Evolutionary conservation across 2,797 vertebrate species (phyloP), one percentile per base, ranked within the genome.

Genomic region (Botia kubotai): DNA sequence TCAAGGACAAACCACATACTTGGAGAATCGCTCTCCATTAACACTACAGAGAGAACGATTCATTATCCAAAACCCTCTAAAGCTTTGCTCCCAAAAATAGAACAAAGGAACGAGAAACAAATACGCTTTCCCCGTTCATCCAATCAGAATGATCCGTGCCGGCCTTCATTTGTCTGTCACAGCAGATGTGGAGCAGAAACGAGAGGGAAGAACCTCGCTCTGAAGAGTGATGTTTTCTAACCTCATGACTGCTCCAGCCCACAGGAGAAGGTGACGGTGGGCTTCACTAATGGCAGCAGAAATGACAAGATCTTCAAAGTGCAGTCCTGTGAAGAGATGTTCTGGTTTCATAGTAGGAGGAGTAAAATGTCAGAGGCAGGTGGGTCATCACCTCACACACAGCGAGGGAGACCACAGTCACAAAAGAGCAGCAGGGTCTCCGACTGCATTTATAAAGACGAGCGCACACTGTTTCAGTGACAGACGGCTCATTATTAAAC

Each of bases 301-400:
- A 26, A 48, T 39, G n/a, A 13, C 6, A 33, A 13, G 69, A 73
- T 63, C 57, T 78, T 81, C 74, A 75, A 82, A 78, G 17, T 60
- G 43, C 26, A 52, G 2, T 58, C 69, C 69, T 52, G 67, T 77
- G 50, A 67, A 70, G 48, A 69, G 70, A 82, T 72, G 75, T 82
- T 83, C 75, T 79, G 43, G 73, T 80, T 81, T 83, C 39, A 86
- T 77, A 77, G 74, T 33, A 60, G n/a, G 11, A 58, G 14, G 68
- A 77, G 70, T 84, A 69, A 85, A 86, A 85, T 83, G 81, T 87
- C 85, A 84, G 83, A 57, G 58, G 33, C 75, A 77, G 80, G 68
- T 77, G 68, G 57, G 57, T 62, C 36, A 83, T 77, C 74, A 79
- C 74, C 77, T 43, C 80, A 80, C 23, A 78, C 23, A 78, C 77